A percentile compares a stretch with the other conserved stretches of the same genome.
These are phyloP conservation scores for Trematocara marginatum DNA, from an alignment of 2,113 vertebrate genomes.

Conservation along the genomic window DNA sequence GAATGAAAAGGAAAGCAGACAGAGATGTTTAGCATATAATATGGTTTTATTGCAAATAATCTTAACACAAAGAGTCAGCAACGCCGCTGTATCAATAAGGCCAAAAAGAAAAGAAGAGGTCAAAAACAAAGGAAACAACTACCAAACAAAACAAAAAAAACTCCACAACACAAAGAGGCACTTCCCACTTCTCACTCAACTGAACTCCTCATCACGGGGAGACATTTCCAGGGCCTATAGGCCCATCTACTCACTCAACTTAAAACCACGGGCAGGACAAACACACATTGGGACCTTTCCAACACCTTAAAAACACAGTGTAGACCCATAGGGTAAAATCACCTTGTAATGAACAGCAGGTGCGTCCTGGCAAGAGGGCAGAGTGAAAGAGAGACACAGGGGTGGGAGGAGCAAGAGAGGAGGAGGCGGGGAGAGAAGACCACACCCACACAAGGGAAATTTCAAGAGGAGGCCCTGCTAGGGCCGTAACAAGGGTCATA, in stretches of 20 bases:
- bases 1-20: not conserved
- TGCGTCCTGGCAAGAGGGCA: not conserved
- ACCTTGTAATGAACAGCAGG: not conserved
- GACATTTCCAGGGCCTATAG: not conserved
- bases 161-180: not conserved
- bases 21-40: not conserved
- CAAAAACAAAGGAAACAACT: not conserved
- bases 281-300: fast-evolving
- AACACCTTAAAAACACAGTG: not conserved
- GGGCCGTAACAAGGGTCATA: not conserved
- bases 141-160: not conserved
- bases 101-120: not conserved
- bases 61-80: not conserved
- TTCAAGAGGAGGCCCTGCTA: not conserved
- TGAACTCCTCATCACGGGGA: fast-evolving
- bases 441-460: not conserved
- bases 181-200: not conserved
- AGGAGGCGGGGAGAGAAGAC: not conserved
- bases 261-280: not conserved
- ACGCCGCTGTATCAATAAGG: fast-evolving
- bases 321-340: fast-evolving
- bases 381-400: not conserved
- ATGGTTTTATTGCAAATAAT: not conserved
- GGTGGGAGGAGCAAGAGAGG: not conserved
- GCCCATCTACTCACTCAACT: not conserved